phyloP scores from a whole-genome alignment of 1,140 invertebrate species.

The Whitmania pigra region DNA sequence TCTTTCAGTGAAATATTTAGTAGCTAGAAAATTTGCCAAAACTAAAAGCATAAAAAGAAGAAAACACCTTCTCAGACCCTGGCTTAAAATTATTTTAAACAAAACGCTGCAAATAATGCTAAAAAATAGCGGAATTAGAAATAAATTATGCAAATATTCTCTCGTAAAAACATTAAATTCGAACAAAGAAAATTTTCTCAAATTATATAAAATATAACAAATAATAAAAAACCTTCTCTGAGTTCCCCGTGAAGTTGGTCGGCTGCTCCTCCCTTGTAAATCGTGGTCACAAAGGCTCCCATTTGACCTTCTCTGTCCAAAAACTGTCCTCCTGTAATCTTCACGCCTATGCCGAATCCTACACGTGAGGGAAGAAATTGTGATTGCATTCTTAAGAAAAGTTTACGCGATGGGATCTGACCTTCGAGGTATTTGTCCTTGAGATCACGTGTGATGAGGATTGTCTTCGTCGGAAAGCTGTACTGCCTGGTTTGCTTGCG shows the following conservation, averaged over 20 bases:
- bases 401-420: conserved; percentile 29
- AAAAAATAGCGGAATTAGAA: not conserved
- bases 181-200: not conserved
- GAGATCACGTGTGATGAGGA: conserved; percentile 51
- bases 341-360: conserved; percentile 50
- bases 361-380: not conserved
- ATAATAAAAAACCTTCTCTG: conserved; percentile 46
- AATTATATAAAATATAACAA: not conserved
- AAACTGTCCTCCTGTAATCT: conserved; percentile 51
- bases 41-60: not conserved
- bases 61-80: not conserved
- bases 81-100: not conserved
- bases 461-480: conserved; percentile 43
- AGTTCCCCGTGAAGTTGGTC: conserved; percentile 51
- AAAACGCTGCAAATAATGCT: not conserved
- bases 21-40: too few species aligned
- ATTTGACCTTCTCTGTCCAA: conserved; percentile 46
- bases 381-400: not conserved
- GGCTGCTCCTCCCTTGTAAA: conserved; percentile 47
- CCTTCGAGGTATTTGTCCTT: conserved; percentile 48
- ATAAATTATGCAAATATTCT: not conserved
- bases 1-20: too few species aligned
- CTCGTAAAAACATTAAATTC: not conserved
- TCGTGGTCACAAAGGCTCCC: conserved; percentile 50
- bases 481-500: conserved; percentile 30